Conservation (phyloP, 2,888 invertebrate genomes). For the Carpatolechia fugitivella region DNA sequence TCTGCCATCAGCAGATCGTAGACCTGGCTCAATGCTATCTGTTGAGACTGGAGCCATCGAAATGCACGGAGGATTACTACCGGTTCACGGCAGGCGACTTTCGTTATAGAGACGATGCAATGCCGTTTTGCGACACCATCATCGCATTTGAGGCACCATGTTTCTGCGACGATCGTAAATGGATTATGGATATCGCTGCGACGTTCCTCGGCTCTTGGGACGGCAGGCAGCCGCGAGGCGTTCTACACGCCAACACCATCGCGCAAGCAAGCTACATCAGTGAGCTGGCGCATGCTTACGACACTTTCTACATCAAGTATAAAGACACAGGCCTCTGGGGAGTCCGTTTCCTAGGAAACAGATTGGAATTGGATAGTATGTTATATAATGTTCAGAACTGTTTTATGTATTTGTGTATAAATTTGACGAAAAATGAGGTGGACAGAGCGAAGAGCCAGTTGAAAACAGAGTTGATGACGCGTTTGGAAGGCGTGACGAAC, state of each 20-base stretch:
- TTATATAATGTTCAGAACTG: conserved; percentile 83
- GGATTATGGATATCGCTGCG: conserved; percentile 88
- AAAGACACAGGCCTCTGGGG: conserved; percentile 99
- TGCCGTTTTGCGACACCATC: conserved; percentile 94
- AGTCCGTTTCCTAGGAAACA: conserved; percentile 84
- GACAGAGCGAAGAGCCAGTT: conserved; percentile 93
- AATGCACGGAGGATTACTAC: conserved; percentile 82
- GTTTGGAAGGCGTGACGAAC: conserved; percentile 80
- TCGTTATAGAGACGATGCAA: conserved; percentile 90
- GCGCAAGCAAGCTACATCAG: conserved; percentile 84
- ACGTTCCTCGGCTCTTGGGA: conserved; percentile 93
- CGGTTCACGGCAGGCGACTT: conserved; percentile 94
- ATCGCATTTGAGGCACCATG: conserved; percentile 95
- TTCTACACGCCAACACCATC: conserved; percentile 80
- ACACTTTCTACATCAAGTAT: conserved; percentile 97
- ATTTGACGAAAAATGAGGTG: conserved; percentile 91
- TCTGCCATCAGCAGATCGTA: conserved; percentile 90
- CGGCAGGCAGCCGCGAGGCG: conserved; percentile 85
- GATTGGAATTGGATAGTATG: conserved; percentile 83
- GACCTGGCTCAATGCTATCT: conserved; percentile 87
- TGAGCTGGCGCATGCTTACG: conserved; percentile 91
- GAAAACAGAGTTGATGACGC: conserved; percentile 93
- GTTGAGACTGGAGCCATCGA: conserved; percentile 24
- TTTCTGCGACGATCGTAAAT: conserved; percentile 93
- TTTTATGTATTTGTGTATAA: conserved; percentile 92